A percentile compares a stretch with the other conserved stretches of the same genome.
Evolutionary conservation across 2,113 vertebrate species (phyloP).

Genomic region (Alaudala cheleensis): DNA sequence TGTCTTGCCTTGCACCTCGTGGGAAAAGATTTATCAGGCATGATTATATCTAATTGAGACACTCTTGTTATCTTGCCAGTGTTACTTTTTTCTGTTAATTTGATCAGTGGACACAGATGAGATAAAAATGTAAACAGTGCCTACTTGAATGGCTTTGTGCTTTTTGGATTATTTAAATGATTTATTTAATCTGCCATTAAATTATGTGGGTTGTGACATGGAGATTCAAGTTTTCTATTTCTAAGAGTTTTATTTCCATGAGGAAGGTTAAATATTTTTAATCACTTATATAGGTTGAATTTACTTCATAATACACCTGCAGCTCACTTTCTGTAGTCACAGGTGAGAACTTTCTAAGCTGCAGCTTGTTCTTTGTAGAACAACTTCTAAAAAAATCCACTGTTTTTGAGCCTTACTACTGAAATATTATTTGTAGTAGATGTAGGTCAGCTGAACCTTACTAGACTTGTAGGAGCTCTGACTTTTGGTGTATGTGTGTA

Average conservation of each 20-base stretch:
- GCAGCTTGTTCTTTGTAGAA: not conserved
- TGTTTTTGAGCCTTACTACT: not conserved
- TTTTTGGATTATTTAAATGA: not conserved
- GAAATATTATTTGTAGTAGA: not conserved
- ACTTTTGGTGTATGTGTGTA: not conserved
- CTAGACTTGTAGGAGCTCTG: not conserved
- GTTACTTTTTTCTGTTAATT: conserved; percentile 18
- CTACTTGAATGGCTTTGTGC: not conserved
- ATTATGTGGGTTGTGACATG: not conserved
- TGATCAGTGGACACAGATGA: not conserved
- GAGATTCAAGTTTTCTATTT: not conserved
- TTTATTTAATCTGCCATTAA: not conserved
- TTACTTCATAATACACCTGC: not conserved
- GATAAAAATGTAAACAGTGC: not conserved
- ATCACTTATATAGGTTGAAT: not conserved
- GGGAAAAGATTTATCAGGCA: not conserved
- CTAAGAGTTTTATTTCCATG: not conserved
- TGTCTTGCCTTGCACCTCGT: conserved; percentile 13
- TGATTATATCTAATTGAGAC: conserved; percentile 3
- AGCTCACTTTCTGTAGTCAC: not conserved
- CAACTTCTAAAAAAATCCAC: not conserved
- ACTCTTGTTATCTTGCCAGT: not conserved
- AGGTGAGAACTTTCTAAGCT: not conserved
- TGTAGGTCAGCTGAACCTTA: not conserved
- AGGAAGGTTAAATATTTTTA: not conserved